Evolutionary conservation across 2,113 vertebrate species (phyloP).

Genomic region (Gallinago media): DNA sequence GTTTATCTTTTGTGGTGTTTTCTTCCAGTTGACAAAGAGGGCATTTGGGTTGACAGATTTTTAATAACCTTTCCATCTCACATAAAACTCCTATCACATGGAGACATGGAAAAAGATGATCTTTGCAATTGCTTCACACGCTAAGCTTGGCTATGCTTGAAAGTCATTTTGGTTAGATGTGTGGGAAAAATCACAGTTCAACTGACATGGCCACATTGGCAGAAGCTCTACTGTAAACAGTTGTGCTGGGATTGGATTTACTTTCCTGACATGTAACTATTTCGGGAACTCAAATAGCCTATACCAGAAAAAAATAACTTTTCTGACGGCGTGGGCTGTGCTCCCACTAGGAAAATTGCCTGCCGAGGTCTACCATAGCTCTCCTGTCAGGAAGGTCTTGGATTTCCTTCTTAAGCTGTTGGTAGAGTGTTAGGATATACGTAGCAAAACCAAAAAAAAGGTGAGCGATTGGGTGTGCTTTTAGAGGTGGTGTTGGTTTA

Average conservation of each 20-base stretch:
- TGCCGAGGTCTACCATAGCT: neutral
- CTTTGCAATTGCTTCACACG: neutral
- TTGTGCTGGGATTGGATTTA: neutral
- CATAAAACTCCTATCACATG: neutral
- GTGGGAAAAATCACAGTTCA: neutral
- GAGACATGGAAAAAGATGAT: constrained; percentile 32
- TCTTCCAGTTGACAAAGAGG: constrained; percentile 1
- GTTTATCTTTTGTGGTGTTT: constrained; percentile 34
- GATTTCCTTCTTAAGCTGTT: neutral
- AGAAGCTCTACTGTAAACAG: neutral
- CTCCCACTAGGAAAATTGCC: neutral
- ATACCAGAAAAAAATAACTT: neutral
- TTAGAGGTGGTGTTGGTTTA: neutral
- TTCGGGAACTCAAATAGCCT: neutral
- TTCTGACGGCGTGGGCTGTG: neutral
- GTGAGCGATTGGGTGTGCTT: neutral
- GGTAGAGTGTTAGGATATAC: neutral
- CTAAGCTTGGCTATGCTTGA: neutral
- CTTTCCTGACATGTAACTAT: neutral
- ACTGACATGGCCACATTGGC: neutral
- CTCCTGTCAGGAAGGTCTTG: neutral
- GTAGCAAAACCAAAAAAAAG: neutral
- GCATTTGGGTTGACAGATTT: constrained; percentile 5
- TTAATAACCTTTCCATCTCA: constrained; percentile 19
- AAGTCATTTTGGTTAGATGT: neutral